A percentile compares a stretch with the other conserved stretches of the same genome.
Evolutionary conservation across 2,888 invertebrate species (phyloP).

Genomic region (Aelia acuminata): DNA sequence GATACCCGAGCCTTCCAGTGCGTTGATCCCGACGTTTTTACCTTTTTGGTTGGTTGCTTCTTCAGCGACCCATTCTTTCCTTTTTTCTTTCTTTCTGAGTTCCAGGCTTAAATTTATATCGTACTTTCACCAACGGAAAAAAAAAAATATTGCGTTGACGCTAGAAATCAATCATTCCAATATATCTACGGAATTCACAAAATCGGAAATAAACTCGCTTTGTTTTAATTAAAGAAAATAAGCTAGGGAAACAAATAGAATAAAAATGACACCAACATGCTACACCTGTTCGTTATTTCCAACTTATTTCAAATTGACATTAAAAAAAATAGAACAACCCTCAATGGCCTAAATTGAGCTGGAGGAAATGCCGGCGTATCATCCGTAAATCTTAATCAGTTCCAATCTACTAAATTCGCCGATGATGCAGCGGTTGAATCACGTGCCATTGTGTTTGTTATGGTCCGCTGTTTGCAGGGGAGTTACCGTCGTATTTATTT

Average conservation of each 20-base stretch:
- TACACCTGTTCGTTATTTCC: neutral
- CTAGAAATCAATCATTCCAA: neutral
- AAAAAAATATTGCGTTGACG: neutral
- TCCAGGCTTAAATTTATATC: neutral
- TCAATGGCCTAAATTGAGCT: neutral
- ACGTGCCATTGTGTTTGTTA: conserved; percentile 32
- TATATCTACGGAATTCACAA: neutral
- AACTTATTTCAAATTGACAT: neutral
- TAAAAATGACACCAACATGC: neutral
- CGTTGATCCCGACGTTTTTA: conserved; percentile 27
- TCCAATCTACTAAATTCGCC: conserved; percentile 25
- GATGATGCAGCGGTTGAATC: conserved; percentile 19
- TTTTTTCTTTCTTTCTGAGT: neutral
- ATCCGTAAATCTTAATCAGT: conserved; percentile 35
- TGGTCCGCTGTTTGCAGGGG: neutral
- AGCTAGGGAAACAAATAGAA: too few relatives aligned
- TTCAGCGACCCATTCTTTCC: conserved; percentile 6
- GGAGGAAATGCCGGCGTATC: neutral
- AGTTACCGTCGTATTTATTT: neutral
- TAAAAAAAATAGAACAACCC: neutral
- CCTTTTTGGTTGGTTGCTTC: conserved; percentile 49
- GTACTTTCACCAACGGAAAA: neutral
- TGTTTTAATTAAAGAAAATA: neutral
- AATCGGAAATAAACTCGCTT: neutral
- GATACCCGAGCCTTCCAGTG: neutral